These are phyloP conservation scores for Rhabdomys pumilio DNA, from an alignment of 2,797 vertebrate genomes.

Conservation along the genomic window DNA sequence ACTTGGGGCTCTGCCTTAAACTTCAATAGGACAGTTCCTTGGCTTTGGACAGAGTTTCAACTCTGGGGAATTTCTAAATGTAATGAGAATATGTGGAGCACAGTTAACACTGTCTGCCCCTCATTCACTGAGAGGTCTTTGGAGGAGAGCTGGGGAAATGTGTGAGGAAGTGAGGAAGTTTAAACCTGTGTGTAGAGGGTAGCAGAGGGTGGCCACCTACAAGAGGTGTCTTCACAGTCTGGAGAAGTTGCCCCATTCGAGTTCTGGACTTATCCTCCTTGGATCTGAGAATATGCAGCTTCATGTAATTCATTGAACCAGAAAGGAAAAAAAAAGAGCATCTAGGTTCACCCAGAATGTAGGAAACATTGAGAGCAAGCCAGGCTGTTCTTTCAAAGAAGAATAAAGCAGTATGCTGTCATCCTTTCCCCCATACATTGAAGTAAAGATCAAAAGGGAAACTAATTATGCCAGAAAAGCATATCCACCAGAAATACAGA, in stretches of 20 bases:
- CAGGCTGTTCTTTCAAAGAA: background rate
- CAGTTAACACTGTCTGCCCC: background rate
- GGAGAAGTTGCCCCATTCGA: background rate
- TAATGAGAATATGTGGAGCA: conserved; percentile 46
- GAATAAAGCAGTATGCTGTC: background rate
- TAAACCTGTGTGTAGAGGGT: background rate
- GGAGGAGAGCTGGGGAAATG: background rate
- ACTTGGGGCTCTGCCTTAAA: background rate
- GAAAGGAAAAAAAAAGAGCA: conserved; percentile 27
- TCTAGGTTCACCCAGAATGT: background rate
- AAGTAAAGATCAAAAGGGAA: conserved; percentile 69
- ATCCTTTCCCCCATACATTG: background rate
- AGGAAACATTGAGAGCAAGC: background rate
- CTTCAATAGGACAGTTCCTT: conserved; percentile 27
- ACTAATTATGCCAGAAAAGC: conserved; percentile 49
- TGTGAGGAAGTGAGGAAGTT: background rate
- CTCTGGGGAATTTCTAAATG: conserved; percentile 9
- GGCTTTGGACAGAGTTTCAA: background rate
- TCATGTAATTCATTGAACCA: background rate
- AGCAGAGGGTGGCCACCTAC: background rate
- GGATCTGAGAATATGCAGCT: background rate
- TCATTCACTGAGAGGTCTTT: conserved; percentile 13
- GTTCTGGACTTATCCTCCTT: background rate
- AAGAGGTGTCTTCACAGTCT: background rate
- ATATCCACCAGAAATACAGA: conserved; percentile 41